phyloP scores from a whole-genome alignment of 2,797 vertebrate species.

The Oreortyx pictus region DNA sequence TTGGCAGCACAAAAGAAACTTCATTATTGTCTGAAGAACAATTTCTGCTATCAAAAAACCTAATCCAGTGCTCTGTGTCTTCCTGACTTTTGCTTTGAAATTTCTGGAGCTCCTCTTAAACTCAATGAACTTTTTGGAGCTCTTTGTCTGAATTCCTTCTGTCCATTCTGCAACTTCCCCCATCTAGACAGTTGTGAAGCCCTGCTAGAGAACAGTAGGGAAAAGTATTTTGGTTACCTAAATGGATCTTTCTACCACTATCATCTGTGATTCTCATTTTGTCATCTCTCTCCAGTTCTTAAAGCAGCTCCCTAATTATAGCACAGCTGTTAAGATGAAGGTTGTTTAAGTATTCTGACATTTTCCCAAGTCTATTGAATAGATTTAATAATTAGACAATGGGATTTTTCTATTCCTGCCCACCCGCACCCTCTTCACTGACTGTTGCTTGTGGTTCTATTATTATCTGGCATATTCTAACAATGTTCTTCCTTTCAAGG shows the following conservation, averaged over 20 bases:
- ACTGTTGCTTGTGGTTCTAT: conserved; percentile 28
- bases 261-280: not conserved
- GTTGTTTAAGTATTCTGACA: conserved; percentile 4
- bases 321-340: not conserved
- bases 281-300: not conserved
- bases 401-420: conserved; percentile 46
- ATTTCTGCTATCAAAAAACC: not conserved
- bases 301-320: not conserved
- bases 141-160: not conserved
- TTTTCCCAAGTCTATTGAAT: conserved; percentile 24
- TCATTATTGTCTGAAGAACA: not conserved
- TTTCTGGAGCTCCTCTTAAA: not conserved
- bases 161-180: not conserved
- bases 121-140: not conserved
- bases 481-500: not conserved
- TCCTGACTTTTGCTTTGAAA: not conserved
- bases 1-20: not conserved
- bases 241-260: not conserved
- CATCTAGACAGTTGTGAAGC: not conserved
- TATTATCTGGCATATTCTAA: conserved; percentile 21
- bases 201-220: not conserved
- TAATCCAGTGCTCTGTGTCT: not conserved
- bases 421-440: not conserved
- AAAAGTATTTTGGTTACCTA: not conserved
- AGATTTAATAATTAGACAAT: conserved; percentile 32